Evolutionary conservation across 2,797 vertebrate species (phyloP).

Genomic region (Sparus aurata): DNA sequence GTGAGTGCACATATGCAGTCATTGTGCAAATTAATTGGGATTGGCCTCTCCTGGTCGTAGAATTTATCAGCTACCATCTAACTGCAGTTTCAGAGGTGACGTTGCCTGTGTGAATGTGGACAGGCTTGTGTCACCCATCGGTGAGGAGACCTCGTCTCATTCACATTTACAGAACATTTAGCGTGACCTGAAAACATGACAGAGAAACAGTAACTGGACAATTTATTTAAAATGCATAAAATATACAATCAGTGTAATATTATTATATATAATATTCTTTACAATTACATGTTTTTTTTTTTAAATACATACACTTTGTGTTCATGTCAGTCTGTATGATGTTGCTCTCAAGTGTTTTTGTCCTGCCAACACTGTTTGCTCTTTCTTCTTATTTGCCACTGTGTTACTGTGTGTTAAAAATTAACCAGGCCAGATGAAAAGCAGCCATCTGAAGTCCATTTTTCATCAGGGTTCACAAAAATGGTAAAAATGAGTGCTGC

Average conservation of each 20-base stretch:
- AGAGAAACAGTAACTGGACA: neutral
- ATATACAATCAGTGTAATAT: neutral
- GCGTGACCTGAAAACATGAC: neutral
- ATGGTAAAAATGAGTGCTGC: neutral
- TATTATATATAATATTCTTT: neutral
- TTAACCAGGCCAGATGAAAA: neutral
- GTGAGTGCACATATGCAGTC: neutral
- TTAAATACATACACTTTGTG: neutral
- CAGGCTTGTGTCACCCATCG: neutral
- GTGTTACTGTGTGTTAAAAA: neutral
- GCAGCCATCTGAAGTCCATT: neutral
- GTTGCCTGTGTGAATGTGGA: neutral
- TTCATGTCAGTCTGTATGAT: neutral
- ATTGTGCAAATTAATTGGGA: neutral
- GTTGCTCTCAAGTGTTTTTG: neutral
- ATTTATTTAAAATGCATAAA: neutral
- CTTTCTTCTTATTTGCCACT: neutral
- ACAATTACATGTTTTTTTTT: neutral
- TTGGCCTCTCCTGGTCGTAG: slow-evolving; percentile 5
- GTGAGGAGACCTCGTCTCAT: neutral
- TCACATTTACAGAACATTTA: neutral
- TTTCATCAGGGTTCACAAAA: neutral
- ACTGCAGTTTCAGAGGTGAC: neutral
- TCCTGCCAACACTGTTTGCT: neutral
- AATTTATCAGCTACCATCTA: slow-evolving; percentile 34